These are phyloP conservation scores for Halesus radiatus DNA, from an alignment of 1,140 invertebrate species.

Conservation along the genomic window DNA sequence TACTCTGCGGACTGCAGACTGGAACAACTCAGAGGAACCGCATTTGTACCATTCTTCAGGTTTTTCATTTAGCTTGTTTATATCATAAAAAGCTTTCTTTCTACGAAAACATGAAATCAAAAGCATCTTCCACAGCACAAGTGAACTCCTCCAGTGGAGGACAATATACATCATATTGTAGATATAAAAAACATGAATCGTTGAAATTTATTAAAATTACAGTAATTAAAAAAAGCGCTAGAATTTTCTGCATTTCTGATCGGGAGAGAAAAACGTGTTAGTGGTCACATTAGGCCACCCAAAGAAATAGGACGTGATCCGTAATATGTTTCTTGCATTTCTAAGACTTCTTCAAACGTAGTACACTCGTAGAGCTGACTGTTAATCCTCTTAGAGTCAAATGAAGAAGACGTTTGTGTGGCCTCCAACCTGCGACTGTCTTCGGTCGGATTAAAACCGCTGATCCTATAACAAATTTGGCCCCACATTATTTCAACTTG, in stretches of 20 bases:
- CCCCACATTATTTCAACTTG: conserved; percentile 12
- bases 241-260: not conserved
- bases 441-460: conserved; percentile 39
- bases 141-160: too few species aligned
- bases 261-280: not conserved
- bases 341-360: conserved; percentile 52
- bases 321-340: conserved; percentile 34
- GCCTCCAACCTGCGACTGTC: conserved; percentile 54
- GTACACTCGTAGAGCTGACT: conserved; percentile 47
- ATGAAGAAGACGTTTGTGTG: conserved; percentile 55
- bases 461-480: conserved; percentile 17
- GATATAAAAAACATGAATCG: too few species aligned
- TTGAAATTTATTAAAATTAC: too few species aligned
- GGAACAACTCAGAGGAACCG: too few species aligned
- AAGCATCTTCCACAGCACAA: too few species aligned
- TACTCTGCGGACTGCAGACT: too few species aligned
- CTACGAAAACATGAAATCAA: too few species aligned
- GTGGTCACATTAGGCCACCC: not conserved
- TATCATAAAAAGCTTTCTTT: too few species aligned
- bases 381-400: conserved; percentile 56
- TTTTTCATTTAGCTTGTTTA: too few species aligned
- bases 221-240: too few species aligned
- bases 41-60: too few species aligned
- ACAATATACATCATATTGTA: too few species aligned
- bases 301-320: not conserved